Evolutionary conservation across 2,113 vertebrate species (phyloP).

Genomic region (Tricholaema leucomelas): DNA sequence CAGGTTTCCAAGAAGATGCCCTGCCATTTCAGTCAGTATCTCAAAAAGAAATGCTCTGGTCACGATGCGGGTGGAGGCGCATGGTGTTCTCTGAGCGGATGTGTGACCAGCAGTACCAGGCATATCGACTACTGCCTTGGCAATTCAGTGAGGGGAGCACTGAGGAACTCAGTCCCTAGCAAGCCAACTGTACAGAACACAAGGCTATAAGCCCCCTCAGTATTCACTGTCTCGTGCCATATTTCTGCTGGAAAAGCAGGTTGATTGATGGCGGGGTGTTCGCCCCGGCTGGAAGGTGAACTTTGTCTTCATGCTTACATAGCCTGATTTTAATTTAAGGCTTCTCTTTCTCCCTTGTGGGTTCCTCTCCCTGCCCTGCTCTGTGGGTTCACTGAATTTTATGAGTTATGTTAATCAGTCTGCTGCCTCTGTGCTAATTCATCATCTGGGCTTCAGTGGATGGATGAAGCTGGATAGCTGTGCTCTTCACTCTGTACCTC

Average conservation of each 20-base stretch:
- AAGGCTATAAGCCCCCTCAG: neutral
- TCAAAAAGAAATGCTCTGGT: neutral
- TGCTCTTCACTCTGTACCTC: neutral
- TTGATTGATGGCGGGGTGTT: conserved; percentile 26
- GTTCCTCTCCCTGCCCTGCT: neutral
- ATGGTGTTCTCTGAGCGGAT: neutral
- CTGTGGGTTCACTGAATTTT: neutral
- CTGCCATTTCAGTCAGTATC: neutral
- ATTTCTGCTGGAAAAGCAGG: neutral
- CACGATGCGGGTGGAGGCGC: neutral
- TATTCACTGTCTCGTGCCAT: neutral
- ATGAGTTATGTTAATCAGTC: conserved; percentile 31
- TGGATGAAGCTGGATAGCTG: neutral
- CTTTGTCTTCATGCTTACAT: neutral
- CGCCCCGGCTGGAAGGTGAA: conserved; percentile 20
- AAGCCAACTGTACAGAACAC: rapidly evolving
- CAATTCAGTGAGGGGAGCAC: neutral
- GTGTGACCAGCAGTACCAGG: neutral
- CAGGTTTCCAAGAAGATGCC: neutral
- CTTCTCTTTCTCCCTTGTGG: neutral
- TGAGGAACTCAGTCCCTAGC: neutral
- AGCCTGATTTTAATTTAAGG: conserved; percentile 35
- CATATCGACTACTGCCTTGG: rapidly evolving
- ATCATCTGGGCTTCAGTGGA: neutral
- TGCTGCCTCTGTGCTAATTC: neutral